phyloP scores from a whole-genome alignment of 2,797 vertebrate genomes.

The Prionace glauca region DNA sequence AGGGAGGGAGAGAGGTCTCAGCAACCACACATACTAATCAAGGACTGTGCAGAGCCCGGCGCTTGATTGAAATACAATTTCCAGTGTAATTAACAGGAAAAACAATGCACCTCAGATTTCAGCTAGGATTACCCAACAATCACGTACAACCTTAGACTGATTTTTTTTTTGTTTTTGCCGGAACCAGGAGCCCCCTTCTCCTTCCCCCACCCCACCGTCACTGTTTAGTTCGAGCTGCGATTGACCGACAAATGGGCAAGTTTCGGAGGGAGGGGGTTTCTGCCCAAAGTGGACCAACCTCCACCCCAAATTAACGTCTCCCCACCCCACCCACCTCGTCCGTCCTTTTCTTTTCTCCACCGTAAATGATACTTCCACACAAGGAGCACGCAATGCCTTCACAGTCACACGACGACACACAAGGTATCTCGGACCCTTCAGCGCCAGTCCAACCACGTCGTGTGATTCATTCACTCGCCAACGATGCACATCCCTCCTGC shows the following conservation, averaged over 20 bases:
- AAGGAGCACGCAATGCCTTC: background rate
- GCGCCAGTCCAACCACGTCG: background rate
- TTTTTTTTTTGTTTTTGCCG: background rate
- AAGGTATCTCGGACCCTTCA: background rate
- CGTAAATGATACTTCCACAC: background rate
- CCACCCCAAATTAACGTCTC: background rate
- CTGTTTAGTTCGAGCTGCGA: conserved; percentile 44
- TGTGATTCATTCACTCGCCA: conserved; percentile 10
- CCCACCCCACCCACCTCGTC: background rate
- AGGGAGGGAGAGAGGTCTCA: background rate
- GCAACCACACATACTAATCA: background rate
- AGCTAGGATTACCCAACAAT: background rate
- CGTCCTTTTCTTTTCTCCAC: background rate
- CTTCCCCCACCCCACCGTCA: background rate
- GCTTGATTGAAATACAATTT: background rate
- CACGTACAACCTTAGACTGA: background rate
- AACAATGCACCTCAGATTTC: background rate
- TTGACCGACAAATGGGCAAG: conserved; percentile 46
- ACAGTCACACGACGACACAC: background rate
- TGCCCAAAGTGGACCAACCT: conserved; percentile 19
- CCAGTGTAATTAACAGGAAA: background rate
- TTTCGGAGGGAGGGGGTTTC: conserved; percentile 39
- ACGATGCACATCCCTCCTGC: conserved; percentile 8
- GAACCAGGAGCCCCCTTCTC: background rate
- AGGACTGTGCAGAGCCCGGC: background rate